Evolutionary conservation across 2,113 vertebrate species (phyloP).

Genomic region (Notiomystis cincta): DNA sequence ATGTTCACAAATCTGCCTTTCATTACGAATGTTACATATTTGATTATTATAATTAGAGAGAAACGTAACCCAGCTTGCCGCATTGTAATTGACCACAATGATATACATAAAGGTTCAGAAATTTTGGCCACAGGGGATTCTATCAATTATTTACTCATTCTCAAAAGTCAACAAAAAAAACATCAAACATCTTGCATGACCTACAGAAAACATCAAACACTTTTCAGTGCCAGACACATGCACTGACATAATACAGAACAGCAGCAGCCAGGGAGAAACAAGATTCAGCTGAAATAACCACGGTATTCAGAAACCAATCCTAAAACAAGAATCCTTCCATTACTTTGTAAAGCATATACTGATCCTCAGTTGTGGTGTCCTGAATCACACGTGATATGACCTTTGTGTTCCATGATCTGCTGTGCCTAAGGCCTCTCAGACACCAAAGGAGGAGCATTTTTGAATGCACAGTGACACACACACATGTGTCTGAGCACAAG

Average conservation of each 20-base stretch:
- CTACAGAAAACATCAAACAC: conserved; percentile 56
- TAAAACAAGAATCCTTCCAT: not conserved
- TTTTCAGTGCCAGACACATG: conserved; percentile 32
- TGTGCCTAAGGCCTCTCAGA: not conserved
- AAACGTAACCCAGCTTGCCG: not conserved
- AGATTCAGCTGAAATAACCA: conserved; percentile 19
- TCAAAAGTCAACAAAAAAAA: conserved; percentile 14
- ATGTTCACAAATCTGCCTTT: conserved; percentile 32
- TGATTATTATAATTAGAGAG: conserved; percentile 40
- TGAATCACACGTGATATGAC: rapidly evolving
- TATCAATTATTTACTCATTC: conserved; percentile 34
- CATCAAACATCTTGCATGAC: conserved; percentile 44
- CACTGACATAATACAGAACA: conserved; percentile 44
- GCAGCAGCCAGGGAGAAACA: conserved; percentile 1
- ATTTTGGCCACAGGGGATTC: conserved; percentile 23
- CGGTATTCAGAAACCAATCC: not conserved
- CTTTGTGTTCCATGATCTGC: not conserved
- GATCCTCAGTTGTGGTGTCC: not conserved
- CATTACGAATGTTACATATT: conserved; percentile 17
- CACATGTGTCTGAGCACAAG: rapidly evolving
- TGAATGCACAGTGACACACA: rapidly evolving
- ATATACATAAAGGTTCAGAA: conserved; percentile 28
- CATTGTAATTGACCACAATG: conserved; percentile 29
- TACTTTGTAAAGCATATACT: not conserved
- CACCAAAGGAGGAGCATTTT: not conserved